phyloP scores from a whole-genome alignment of 2,113 vertebrate species.

The Hydrolagus affinis region DNA sequence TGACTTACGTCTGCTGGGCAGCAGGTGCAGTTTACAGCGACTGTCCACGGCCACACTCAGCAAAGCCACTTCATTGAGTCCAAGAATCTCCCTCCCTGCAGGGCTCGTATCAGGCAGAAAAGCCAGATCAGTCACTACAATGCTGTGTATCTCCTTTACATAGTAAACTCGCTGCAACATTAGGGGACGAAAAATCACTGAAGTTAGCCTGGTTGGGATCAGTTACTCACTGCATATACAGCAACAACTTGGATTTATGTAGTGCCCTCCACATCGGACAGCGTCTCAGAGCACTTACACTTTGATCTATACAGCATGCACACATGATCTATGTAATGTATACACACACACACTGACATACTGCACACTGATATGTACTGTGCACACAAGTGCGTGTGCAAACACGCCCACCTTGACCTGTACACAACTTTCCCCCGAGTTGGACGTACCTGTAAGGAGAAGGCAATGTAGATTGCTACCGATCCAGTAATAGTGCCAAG shows the following conservation, averaged over 20 bases:
- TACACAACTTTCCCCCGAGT: too few species aligned
- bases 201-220: too few species aligned
- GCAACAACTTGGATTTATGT: too few species aligned
- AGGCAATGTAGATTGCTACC: constrained; percentile 84
- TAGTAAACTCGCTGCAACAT: constrained; percentile 63
- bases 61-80: constrained; percentile 71
- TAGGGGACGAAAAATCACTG: too few species aligned
- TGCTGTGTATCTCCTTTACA: constrained; percentile 80
- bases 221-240: too few species aligned
- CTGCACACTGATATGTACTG: too few species aligned
- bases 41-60: constrained; percentile 90
- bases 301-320: background rate
- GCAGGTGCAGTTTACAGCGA: constrained; percentile 76
- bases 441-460: constrained; percentile 80
- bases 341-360: background rate
- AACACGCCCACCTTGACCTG: too few species aligned
- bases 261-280: too few species aligned
- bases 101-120: constrained; percentile 66
- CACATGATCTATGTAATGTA: too few species aligned
- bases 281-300: too few species aligned
- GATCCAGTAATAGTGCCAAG: constrained; percentile 90
- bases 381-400: too few species aligned
- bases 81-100: constrained; percentile 59
- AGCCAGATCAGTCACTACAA: constrained; percentile 84
- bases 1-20: constrained; percentile 71